phyloP scores from a whole-genome alignment of 2,888 invertebrate genomes.

The Sicus ferrugineus region DNA sequence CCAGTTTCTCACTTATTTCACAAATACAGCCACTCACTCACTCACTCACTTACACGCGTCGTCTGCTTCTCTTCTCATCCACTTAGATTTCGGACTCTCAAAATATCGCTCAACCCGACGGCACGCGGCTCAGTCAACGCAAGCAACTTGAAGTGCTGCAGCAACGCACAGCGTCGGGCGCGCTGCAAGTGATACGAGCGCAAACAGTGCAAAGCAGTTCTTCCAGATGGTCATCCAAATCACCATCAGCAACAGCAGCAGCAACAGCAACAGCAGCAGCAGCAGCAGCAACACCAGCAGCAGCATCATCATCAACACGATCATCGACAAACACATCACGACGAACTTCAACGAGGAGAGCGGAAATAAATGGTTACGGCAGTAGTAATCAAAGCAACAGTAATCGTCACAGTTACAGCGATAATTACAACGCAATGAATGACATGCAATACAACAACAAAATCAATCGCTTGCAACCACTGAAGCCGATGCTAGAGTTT shows the following conservation, averaged over 20 bases:
- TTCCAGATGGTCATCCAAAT: constrained; percentile 58
- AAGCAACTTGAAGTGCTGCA: constrained; percentile 75
- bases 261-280: not conserved
- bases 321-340: constrained; percentile 44
- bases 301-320: constrained; percentile 31
- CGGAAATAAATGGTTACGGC: too few species aligned
- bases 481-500: constrained; percentile 32
- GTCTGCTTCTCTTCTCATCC: not conserved
- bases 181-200: constrained; percentile 76
- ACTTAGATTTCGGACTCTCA: constrained; percentile 64
- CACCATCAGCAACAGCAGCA: constrained; percentile 34
- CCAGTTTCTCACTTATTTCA: not conserved
- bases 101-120: constrained; percentile 64
- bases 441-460: constrained; percentile 43
- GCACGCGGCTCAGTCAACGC: constrained; percentile 63
- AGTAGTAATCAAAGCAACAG: too few species aligned
- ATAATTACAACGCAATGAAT: too few species aligned
- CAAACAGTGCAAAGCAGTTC: constrained; percentile 64
- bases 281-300: constrained; percentile 15
- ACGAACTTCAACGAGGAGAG: too few species aligned
- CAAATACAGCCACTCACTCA: not conserved
- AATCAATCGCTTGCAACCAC: constrained; percentile 25
- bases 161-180: constrained; percentile 71
- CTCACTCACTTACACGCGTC: not conserved
- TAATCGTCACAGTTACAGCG: too few species aligned